A percentile compares a stretch with the other conserved stretches of the same genome.
phyloP scores from a whole-genome alignment of 2,888 invertebrate species.

The Anthrax anthrax region DNA sequence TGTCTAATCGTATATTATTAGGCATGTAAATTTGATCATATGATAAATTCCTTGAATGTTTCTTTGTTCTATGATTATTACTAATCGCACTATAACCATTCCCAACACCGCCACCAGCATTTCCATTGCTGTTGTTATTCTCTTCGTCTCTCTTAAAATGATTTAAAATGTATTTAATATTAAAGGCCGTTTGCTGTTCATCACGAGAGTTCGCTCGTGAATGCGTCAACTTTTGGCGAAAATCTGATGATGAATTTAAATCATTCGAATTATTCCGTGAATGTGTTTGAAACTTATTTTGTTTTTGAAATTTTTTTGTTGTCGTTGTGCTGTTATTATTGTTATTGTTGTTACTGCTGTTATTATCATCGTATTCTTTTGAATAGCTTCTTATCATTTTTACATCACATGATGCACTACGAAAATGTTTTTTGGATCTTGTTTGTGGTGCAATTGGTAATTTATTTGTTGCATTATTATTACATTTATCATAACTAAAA shows the following conservation, averaged over 20 bases:
- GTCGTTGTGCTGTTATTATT: slow-evolving; percentile 11
- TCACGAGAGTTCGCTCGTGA: slow-evolving; percentile 28
- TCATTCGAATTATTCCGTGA: slow-evolving; percentile 35
- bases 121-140: slow-evolving; percentile 27
- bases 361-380: slow-evolving; percentile 19
- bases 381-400: slow-evolving; percentile 34
- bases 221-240: slow-evolving; percentile 24
- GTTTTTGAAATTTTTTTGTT: slow-evolving; percentile 17
- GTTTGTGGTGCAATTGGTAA: slow-evolving; percentile 23
- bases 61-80: slow-evolving; percentile 22
- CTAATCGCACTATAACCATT: slow-evolving; percentile 27
- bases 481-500: slow-evolving; percentile 30
- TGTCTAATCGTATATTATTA: slow-evolving; percentile 33
- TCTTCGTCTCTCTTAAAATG: slow-evolving; percentile 25
- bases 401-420: slow-evolving; percentile 34
- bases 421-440: slow-evolving; percentile 33
- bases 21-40: slow-evolving; percentile 36
- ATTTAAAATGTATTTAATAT: slow-evolving; percentile 33
- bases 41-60: slow-evolving; percentile 34
- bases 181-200: slow-evolving; percentile 22
- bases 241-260: slow-evolving; percentile 21
- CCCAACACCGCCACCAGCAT: slow-evolving; percentile 23
- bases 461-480: slow-evolving; percentile 16
- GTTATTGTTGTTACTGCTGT: slow-evolving; percentile 15
- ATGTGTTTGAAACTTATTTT: slow-evolving; percentile 31